Percentiles rank a stretch among this genome's conserved stretches.
These are phyloP conservation scores for Xylocopa sonorina DNA, from an alignment of 1,140 invertebrate species.

Conservation along the genomic window DNA sequence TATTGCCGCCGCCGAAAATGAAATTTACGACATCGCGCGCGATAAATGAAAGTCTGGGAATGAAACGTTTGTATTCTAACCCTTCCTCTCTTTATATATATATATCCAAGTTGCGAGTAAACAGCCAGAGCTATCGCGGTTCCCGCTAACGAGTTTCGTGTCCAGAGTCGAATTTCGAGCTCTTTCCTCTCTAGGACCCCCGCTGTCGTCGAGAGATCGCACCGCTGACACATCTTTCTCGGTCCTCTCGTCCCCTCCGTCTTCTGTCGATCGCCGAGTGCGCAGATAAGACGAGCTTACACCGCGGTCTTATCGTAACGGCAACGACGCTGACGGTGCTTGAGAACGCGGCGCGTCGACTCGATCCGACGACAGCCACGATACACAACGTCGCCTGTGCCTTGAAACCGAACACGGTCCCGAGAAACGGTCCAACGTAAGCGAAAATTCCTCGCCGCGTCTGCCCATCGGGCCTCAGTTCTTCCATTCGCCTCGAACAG, in stretches of 20 bases:
- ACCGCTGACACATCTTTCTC: constrained; percentile 1
- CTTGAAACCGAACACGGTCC: constrained; percentile 66
- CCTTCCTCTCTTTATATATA: no score
- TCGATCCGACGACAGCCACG: constrained; percentile 4
- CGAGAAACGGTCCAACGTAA: constrained; percentile 48
- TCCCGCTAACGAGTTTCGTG: not conserved
- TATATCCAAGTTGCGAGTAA: no score
- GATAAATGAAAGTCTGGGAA: no score
- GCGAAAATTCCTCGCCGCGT: constrained; percentile 33
- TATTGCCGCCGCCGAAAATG: no score
- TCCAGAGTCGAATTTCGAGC: no score
- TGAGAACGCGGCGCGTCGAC: constrained; percentile 44
- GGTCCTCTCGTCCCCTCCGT: constrained; percentile 24
- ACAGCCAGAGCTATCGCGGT: no score
- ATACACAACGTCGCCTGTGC: constrained; percentile 10
- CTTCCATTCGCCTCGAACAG: constrained; percentile 23
- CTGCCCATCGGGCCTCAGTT: constrained; percentile 37
- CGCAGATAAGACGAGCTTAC: constrained; percentile 22
- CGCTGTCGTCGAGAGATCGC: not conserved
- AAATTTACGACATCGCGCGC: no score
- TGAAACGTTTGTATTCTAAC: no score
- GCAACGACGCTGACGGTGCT: constrained; percentile 66
- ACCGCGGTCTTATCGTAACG: constrained; percentile 49
- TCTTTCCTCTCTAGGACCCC: not conserved
- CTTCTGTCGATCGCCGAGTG: not conserved